Base-by-base conservation (phyloP, 2,888 invertebrate species). In the Epinotia nisella region DNA sequence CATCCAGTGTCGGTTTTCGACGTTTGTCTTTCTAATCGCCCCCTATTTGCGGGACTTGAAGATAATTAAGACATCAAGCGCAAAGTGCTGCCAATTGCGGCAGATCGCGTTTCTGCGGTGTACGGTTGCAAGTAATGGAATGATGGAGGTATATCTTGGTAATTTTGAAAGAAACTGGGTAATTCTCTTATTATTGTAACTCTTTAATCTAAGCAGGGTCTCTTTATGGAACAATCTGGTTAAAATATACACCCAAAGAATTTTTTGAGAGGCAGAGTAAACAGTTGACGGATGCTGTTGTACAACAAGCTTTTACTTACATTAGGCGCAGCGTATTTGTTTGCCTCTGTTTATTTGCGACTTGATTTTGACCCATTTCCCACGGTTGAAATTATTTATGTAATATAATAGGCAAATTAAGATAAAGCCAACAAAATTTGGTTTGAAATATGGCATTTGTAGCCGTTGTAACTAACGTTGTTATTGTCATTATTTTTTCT, bases 81-180 rank as follows among this genome's bases (percentile, higher is more conserved):
- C 53, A 7, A 53, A 64, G 53, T 64, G 65, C 65, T 61, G 21
- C 61, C 61, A 61, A 61, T 61, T 61, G 41, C 21, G 15, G 45
- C 10, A 19, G 61, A 45, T 61, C 41, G 41, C 9, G 51, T 64
- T 64, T 35, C 64, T 13, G 64, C 10, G 62, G 64, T 64, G 64
- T 61, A 45, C 35, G 53, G 53, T 64, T 51, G 51, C 51, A 17
- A 10, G 35, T 51, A 61, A 61, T 61, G 45, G 61, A 61, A 45
- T 24, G 45, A 41, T 45, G 45, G 61, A 19, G 45, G 45, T 21
- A 45, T 45, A 45, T 7, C 9, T 21, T 24, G 21, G 19, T 15
- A 61, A 21, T 15, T n/a, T 59, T 39, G 11, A 39, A 59, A 39
- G 35, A 35, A 35, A 35, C 35, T 9, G 35, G 35, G 35, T 9